Conservation (phyloP, 2,797 vertebrate species). For the Pantherophis vulpinus region DNA sequence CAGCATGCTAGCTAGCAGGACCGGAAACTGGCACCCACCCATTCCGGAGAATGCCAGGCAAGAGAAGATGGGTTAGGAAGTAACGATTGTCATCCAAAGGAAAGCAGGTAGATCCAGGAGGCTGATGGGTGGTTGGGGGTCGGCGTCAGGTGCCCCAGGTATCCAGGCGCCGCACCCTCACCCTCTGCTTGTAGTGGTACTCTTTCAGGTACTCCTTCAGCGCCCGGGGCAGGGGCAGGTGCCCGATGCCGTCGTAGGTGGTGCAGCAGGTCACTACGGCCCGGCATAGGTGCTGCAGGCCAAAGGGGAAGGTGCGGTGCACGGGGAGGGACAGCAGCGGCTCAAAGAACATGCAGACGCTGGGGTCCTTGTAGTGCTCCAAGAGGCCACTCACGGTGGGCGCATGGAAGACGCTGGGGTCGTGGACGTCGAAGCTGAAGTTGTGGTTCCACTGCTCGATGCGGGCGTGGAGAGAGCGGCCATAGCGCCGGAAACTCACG, state of each 20-base stretch:
- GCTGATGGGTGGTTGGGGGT: accelerated
- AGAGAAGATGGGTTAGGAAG: neutral
- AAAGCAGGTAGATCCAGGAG: neutral
- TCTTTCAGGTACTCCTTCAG: slow-evolving; percentile 85
- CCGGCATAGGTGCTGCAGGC: slow-evolving; percentile 81
- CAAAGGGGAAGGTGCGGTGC: slow-evolving; percentile 78
- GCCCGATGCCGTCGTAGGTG: slow-evolving; percentile 80
- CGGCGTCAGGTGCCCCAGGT: slow-evolving; percentile 72
- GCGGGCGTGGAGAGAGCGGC: slow-evolving; percentile 82
- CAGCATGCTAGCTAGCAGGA: neutral
- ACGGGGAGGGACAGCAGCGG: slow-evolving; percentile 81
- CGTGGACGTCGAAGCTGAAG: slow-evolving; percentile 86
- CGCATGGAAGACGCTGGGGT: slow-evolving; percentile 84
- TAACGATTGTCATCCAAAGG: neutral
- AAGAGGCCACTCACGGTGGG: slow-evolving; percentile 79
- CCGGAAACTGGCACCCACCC: neutral
- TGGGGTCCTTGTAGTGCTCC: slow-evolving; percentile 87
- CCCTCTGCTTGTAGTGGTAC: slow-evolving; percentile 86
- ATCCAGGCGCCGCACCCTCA: slow-evolving; percentile 79
- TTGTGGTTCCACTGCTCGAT: slow-evolving; percentile 88
- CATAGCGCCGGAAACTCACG: slow-evolving; percentile 84
- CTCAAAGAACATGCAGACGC: slow-evolving; percentile 87
- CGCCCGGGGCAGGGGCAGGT: slow-evolving; percentile 78
- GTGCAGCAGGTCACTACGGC: slow-evolving; percentile 78
- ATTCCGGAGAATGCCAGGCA: neutral